Evolutionary conservation across 2,113 vertebrate genomes (phyloP).

Genomic region (Burhinus oedicnemus): DNA sequence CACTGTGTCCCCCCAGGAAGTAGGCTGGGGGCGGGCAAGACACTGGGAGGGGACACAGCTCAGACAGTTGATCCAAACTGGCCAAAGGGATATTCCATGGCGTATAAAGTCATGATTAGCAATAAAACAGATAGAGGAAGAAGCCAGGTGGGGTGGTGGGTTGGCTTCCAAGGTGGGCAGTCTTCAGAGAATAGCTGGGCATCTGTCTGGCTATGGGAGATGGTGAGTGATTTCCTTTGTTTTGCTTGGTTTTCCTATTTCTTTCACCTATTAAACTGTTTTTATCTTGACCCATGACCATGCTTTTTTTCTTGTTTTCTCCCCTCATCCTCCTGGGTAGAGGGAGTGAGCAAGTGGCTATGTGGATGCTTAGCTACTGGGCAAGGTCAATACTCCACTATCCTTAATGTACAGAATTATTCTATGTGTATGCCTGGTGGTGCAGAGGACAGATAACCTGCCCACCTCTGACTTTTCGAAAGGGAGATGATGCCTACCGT

Average conservation of each 20-base stretch:
- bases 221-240: background rate
- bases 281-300: background rate
- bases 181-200: background rate
- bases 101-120: background rate
- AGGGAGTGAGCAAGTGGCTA: background rate
- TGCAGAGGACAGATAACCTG: background rate
- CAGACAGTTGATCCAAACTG: background rate
- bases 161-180: background rate
- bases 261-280: background rate
- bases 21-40: background rate
- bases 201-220: background rate
- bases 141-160: accelerated
- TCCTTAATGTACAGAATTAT: background rate
- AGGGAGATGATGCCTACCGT: background rate
- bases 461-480: background rate
- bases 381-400: background rate
- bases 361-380: background rate
- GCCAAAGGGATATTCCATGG: background rate
- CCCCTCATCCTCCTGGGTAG: no score
- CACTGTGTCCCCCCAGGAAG: background rate
- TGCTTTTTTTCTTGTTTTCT: background rate
- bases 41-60: background rate
- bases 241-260: background rate
- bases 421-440: background rate
- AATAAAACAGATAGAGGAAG: background rate